Percentiles rank a stretch among this genome's conserved stretches.
These are phyloP conservation scores for Amblyraja radiata DNA, from an alignment of 2,797 vertebrate species.

Conservation along the genomic window DNA sequence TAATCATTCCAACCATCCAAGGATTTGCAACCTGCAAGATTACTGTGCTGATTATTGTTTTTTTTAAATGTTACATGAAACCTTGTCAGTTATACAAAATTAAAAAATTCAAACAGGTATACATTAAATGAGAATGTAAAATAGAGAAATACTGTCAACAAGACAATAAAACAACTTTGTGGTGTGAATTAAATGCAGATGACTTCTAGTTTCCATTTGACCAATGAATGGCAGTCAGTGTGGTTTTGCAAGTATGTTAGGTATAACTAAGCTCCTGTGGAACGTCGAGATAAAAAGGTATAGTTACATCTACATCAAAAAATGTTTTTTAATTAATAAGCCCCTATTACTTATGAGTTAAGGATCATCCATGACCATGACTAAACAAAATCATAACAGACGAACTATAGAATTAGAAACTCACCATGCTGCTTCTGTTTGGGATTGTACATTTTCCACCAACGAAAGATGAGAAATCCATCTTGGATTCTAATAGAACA, in stretches of 20 bases:
- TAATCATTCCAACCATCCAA: not conserved
- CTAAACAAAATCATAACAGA: not conserved
- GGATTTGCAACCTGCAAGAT: not conserved
- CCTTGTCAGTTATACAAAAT: not conserved
- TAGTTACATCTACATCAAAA: too few relatives aligned
- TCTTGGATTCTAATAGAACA: constrained; percentile 82
- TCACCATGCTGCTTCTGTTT: constrained; percentile 96
- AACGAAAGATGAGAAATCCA: constrained; percentile 95
- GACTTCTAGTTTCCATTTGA: not conserved
- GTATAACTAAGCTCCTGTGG: not conserved
- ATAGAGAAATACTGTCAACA: not conserved
- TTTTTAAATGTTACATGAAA: not conserved
- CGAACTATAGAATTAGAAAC: constrained; percentile 43
- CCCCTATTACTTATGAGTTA: not conserved
- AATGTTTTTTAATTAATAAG: not conserved
- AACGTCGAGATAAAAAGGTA: not conserved
- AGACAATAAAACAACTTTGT: not conserved
- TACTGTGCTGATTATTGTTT: not conserved
- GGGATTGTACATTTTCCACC: constrained; percentile 99
- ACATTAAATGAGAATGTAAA: not conserved
- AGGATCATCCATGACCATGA: not conserved
- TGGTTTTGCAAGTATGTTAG: not conserved
- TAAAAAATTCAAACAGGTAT: not conserved
- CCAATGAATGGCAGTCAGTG: not conserved
- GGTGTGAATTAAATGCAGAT: not conserved